phyloP scores from a whole-genome alignment of 2,797 vertebrate genomes.

The Nannoperca australis region DNA sequence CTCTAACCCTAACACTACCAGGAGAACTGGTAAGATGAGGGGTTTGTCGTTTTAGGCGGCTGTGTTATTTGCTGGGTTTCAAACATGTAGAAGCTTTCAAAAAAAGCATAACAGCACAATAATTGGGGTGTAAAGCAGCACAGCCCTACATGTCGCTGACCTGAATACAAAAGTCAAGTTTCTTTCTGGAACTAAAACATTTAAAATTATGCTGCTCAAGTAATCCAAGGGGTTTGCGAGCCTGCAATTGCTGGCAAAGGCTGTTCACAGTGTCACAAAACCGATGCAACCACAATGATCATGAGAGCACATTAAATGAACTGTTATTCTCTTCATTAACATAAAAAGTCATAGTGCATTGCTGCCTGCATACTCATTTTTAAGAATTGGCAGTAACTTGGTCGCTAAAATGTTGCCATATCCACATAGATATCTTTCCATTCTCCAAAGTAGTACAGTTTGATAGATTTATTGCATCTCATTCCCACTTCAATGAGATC shows the following conservation, averaged over 20 bases:
- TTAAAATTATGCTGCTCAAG: neutral
- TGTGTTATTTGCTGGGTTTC: neutral
- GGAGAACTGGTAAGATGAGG: neutral
- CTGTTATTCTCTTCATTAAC: slow-evolving; percentile 34
- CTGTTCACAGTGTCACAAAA: slow-evolving; percentile 25
- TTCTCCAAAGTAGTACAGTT: slow-evolving; percentile 2
- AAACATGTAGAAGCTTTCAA: neutral
- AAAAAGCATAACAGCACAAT: neutral
- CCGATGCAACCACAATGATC: slow-evolving; percentile 21
- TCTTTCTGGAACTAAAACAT: slow-evolving; percentile 1
- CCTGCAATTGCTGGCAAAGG: slow-evolving; percentile 13
- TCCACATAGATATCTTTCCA: neutral
- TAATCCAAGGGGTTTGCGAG: slow-evolving; percentile 18
- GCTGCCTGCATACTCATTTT: neutral
- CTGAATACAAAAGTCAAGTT: slow-evolving; percentile 1
- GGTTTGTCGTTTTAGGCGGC: neutral
- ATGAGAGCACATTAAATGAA: slow-evolving; percentile 32
- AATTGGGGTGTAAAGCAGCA: neutral
- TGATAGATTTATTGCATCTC: neutral
- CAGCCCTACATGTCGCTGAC: neutral
- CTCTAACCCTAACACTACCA: neutral
- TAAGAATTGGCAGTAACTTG: slow-evolving; percentile 8
- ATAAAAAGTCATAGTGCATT: slow-evolving; percentile 17
- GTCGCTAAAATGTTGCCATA: neutral
- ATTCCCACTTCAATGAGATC: neutral